phyloP scores from a whole-genome alignment of 2,888 invertebrate genomes.

The Cybosia mesomella region DNA sequence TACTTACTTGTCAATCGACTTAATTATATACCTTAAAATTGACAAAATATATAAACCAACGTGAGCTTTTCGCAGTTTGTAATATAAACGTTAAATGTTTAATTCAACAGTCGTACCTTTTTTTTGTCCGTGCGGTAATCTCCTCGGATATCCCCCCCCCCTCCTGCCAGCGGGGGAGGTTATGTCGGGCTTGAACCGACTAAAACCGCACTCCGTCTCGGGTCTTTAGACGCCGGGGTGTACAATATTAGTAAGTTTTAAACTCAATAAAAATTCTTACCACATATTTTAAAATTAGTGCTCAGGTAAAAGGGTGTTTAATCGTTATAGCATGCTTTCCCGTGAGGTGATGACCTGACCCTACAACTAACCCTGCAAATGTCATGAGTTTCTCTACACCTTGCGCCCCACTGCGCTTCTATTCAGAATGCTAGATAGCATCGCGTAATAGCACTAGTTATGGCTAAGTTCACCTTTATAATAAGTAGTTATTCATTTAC shows the following conservation, averaged over 20 bases:
- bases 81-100: too few species aligned
- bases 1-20: too few species aligned
- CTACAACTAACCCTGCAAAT: constrained; percentile 2
- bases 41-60: neutral
- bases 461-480: neutral
- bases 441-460: neutral
- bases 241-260: too few species aligned
- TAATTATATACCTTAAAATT: too few species aligned
- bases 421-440: neutral
- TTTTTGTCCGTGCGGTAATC: too few species aligned
- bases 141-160: too few species aligned
- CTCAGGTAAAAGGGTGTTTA: neutral
- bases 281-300: neutral
- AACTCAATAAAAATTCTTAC: too few species aligned
- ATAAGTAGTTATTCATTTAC: neutral
- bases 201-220: too few species aligned
- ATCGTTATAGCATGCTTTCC: neutral
- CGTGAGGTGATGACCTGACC: constrained; percentile 5
- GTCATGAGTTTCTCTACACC: constrained; percentile 3
- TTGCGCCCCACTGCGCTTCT: neutral
- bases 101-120: neutral
- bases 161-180: too few species aligned
- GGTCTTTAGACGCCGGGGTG: too few species aligned
- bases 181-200: too few species aligned
- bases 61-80: neutral